These are phyloP conservation scores for Wiebesia pumilae DNA, from an alignment of 1,140 invertebrate genomes.

Conservation along the genomic window DNA sequence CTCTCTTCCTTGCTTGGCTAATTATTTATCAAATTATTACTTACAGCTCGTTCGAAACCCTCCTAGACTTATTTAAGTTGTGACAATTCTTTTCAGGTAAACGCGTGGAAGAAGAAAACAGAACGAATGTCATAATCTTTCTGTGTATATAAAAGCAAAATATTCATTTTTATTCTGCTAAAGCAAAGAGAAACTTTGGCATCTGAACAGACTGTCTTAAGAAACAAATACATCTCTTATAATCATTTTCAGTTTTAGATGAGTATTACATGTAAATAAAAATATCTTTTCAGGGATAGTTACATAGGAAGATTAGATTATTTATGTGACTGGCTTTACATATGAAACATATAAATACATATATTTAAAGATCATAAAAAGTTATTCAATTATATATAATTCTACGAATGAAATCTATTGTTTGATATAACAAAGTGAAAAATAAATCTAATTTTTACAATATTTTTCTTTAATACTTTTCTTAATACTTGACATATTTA, in stretches of 20 bases:
- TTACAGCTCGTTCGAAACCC: not conserved
- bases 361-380: not conserved
- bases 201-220: not conserved
- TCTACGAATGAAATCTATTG: not conserved
- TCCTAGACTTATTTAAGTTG: not conserved
- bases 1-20: conserved; percentile 7
- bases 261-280: not conserved
- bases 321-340: not conserved
- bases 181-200: not conserved
- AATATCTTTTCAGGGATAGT: not conserved
- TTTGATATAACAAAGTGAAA: not conserved
- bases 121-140: not conserved
- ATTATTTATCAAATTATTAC: conserved; percentile 48
- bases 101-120: not conserved
- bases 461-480: not conserved
- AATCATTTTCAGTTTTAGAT: not conserved
- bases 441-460: not conserved
- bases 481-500: not conserved
- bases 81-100: not conserved
- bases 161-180: not conserved
- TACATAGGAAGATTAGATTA: not conserved
- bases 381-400: not conserved
- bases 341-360: not conserved
- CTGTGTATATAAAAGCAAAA: not conserved
- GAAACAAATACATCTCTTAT: not conserved